Percentiles rank a stretch among this genome's conserved stretches.
phyloP scores from a whole-genome alignment of 2,797 vertebrate species.

The Galaxias olidus region DNA sequence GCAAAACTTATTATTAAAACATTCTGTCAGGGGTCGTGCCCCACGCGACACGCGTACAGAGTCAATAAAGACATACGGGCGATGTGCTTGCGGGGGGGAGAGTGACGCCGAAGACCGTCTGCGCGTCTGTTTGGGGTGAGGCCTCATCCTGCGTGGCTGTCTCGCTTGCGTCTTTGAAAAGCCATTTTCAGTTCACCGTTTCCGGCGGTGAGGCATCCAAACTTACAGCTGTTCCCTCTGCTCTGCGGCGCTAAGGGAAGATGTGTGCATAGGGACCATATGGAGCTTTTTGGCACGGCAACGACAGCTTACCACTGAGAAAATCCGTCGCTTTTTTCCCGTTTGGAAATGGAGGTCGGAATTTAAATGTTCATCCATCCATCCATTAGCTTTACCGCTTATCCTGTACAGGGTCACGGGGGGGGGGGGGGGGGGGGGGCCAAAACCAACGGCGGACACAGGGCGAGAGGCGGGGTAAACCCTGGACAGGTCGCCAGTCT shows the following conservation, averaged over 20 bases:
- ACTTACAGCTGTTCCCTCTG: conserved; percentile 16
- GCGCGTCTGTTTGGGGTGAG: conserved; percentile 12
- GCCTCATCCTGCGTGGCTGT: neutral
- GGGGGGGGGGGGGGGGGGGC: no score
- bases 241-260: conserved; percentile 1
- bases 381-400: no score
- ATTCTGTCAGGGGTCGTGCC: no score
- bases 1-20: neutral
- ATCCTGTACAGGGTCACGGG: no score
- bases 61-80: conserved; percentile 67
- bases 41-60: conserved; percentile 1
- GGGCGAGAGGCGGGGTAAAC: no score
- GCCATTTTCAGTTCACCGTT: conserved; percentile 19
- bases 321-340: neutral
- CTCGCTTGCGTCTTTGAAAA: neutral
- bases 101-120: conserved; percentile 24
- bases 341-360: neutral
- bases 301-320: conserved; percentile 9
- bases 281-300: conserved; percentile 15
- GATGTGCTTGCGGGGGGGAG: conserved; percentile 38
- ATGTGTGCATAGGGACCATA: conserved; percentile 20
- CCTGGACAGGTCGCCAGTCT: no score
- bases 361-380: conserved; percentile 19
- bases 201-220: conserved; percentile 17
- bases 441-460: no score